Percentiles rank a stretch among this genome's conserved stretches.
These are phyloP conservation scores for Pomatorhinus ruficollis DNA, from an alignment of 2,113 vertebrate genomes.

Conservation along the genomic window DNA sequence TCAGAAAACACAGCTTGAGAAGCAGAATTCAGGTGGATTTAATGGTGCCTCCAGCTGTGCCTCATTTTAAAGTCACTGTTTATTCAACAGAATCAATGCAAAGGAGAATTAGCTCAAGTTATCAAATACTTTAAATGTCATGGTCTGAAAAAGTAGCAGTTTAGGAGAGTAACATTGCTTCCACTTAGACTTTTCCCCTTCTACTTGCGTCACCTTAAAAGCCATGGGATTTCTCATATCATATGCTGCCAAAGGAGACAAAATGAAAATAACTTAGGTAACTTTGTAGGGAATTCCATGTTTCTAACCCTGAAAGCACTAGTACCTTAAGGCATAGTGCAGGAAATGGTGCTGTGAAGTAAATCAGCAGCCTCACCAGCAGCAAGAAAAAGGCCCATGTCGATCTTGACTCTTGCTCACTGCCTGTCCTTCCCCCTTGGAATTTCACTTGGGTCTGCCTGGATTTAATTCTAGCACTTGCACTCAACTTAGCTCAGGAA, in stretches of 20 bases:
- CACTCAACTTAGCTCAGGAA: not conserved
- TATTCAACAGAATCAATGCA: not conserved
- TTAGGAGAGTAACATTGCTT: not conserved
- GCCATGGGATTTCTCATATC: not conserved
- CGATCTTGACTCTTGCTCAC: not conserved
- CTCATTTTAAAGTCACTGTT: conserved; percentile 17
- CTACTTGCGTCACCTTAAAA: not conserved
- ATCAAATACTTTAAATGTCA: not conserved
- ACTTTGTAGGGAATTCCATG: not conserved
- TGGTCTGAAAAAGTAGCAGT: not conserved
- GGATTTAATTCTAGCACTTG: not conserved
- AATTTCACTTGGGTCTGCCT: not conserved
- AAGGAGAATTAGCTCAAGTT: not conserved
- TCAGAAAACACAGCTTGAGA: not conserved
- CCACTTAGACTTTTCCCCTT: not conserved
- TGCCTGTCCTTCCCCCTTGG: not conserved
- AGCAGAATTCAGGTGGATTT: not conserved
- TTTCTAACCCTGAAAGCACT: not conserved
- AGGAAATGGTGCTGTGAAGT: not conserved
- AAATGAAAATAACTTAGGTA: not conserved
- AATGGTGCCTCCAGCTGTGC: not conserved
- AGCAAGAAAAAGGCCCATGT: not conserved
- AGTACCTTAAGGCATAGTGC: not conserved
- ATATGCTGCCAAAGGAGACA: not conserved
- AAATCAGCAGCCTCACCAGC: not conserved